Evolutionary conservation across 2,797 vertebrate genomes (phyloP).

Genomic region (Pantherophis alleghaniensis): DNA sequence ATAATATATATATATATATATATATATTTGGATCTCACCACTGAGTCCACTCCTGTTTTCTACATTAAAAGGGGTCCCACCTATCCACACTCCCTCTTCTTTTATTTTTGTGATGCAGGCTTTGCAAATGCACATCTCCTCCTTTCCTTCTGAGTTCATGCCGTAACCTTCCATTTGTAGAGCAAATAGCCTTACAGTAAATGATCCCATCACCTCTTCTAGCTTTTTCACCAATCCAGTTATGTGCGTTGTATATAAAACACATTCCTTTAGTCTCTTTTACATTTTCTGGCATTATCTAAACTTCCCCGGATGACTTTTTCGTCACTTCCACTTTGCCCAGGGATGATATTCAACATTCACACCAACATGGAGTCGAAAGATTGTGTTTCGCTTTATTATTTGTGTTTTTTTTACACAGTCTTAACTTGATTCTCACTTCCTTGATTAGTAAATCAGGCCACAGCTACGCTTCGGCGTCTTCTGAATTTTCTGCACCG

Average conservation of each 20-base stretch:
- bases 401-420: not conserved
- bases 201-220: not conserved
- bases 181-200: no score
- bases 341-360: not conserved
- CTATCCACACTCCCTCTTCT: no score
- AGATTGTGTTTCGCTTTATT: not conserved
- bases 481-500: not conserved
- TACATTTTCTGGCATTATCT: not conserved
- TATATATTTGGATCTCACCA: no score
- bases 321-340: not conserved
- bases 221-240: not conserved
- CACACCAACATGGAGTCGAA: not conserved
- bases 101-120: no score
- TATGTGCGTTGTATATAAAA: not conserved
- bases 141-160: no score
- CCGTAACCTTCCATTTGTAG: no score
- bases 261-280: no score
- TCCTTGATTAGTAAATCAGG: not conserved
- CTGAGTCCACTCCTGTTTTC: no score
- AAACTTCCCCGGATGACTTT: not conserved
- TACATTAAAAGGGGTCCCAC: no score
- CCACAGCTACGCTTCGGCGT: not conserved
- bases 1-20: no score
- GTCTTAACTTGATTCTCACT: not conserved
- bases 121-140: no score